phyloP scores from a whole-genome alignment of 2,888 invertebrate species.

The Drosophila cognata region DNA sequence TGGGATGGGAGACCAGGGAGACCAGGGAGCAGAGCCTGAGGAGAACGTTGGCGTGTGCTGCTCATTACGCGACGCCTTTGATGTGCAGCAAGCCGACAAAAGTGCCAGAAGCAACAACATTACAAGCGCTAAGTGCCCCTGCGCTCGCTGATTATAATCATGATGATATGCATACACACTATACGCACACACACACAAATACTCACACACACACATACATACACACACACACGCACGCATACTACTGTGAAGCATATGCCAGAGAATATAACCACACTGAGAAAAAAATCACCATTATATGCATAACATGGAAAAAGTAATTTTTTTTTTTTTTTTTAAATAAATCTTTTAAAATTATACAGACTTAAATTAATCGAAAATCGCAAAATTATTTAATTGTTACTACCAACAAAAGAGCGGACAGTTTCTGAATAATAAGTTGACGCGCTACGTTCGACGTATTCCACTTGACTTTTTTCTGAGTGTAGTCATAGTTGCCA shows the following conservation, averaged over 20 bases:
- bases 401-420: neutral
- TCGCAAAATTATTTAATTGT: neutral
- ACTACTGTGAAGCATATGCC: neutral
- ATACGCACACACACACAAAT: constrained; percentile 21
- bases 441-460: neutral
- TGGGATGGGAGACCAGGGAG: neutral
- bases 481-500: constrained; percentile 29
- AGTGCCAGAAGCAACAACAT: constrained; percentile 72
- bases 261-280: constrained; percentile 8
- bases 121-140: constrained; percentile 76
- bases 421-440: neutral
- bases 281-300: neutral
- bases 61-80: constrained; percentile 79
- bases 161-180: constrained; percentile 59
- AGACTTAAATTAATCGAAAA: neutral
- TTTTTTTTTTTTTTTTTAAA: neutral
- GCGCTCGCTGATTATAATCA: constrained; percentile 76
- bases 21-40: constrained; percentile 15
- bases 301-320: neutral
- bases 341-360: neutral
- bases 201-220: constrained; percentile 28
- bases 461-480: neutral
- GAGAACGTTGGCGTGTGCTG: constrained; percentile 63
- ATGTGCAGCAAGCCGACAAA: constrained; percentile 79
- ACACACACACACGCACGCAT: constrained; percentile 12